These are phyloP conservation scores for Saccostrea echinata DNA, from an alignment of 1,140 invertebrate genomes.

Conservation along the genomic window DNA sequence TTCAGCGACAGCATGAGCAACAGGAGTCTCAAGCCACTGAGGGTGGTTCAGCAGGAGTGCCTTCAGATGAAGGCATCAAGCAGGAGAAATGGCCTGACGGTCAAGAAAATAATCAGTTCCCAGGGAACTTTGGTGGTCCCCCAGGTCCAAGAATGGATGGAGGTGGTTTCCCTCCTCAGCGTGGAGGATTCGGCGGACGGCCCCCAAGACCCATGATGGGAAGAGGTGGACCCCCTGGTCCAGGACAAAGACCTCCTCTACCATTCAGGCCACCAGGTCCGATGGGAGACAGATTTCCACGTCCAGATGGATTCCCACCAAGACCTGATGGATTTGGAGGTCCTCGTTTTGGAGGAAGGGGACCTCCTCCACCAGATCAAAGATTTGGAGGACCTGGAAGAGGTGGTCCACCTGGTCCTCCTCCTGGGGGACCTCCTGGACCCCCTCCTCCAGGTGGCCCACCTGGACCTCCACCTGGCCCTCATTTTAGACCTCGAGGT, in stretches of 20 bases:
- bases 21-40: conserved; percentile 20
- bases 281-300: conserved; percentile 41
- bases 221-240: conserved; percentile 42
- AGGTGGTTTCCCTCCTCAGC: conserved; percentile 12
- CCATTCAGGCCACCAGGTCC: conserved; percentile 50
- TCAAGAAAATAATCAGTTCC: conserved; percentile 42
- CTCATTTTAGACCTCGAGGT: conserved; percentile 29
- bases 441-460: conserved; percentile 52
- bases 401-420: conserved; percentile 56
- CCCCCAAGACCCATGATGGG: conserved; percentile 58
- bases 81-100: conserved; percentile 17
- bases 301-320: not conserved
- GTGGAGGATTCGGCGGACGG: conserved; percentile 56
- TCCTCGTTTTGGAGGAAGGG: conserved; percentile 28
- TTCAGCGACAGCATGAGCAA: conserved; percentile 43
- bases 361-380: conserved; percentile 37
- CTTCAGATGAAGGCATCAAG: conserved; percentile 24
- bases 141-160: conserved; percentile 28
- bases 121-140: conserved; percentile 48
- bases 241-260: conserved; percentile 43
- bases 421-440: conserved; percentile 47
- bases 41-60: not conserved
- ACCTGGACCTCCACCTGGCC: conserved; percentile 44
- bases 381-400: conserved; percentile 54
- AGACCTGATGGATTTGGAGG: conserved; percentile 35